Conservation (phyloP, 2,113 vertebrate genomes). For the Alectura lathami region DNA sequence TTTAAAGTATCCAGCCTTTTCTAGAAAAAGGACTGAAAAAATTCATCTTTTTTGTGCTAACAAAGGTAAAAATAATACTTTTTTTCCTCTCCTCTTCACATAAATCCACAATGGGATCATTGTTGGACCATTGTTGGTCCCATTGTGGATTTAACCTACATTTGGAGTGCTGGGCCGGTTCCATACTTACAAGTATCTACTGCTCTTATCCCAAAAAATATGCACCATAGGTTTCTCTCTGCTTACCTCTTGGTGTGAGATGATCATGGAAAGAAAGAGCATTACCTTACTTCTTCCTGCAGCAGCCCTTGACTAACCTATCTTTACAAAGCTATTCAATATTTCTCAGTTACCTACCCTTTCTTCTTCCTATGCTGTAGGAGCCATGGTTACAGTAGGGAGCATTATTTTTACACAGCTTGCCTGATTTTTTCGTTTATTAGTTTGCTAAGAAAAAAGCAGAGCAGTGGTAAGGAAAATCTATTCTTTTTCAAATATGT, state of each 20-base stretch:
- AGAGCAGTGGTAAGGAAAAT: not conserved
- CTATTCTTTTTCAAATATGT: not conserved
- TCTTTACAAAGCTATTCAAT: conserved; percentile 13
- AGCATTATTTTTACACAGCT: conserved; percentile 22
- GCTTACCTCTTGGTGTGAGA: not conserved
- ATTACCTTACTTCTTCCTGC: not conserved
- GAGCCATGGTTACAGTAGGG: not conserved
- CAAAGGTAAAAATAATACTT: conserved; percentile 11
- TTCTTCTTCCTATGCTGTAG: not conserved
- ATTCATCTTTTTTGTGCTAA: conserved; percentile 11
- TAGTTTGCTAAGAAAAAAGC: conserved; percentile 32
- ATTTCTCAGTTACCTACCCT: not conserved
- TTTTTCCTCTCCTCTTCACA: conserved; percentile 4
- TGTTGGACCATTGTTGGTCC: not conserved
- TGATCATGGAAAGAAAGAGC: not conserved
- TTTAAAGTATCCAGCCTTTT: not conserved
- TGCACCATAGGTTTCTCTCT: not conserved
- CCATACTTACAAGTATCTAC: conserved; percentile 11
- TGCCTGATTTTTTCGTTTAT: conserved; percentile 15
- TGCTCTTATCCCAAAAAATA: not conserved
- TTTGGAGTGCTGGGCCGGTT: not conserved
- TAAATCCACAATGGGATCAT: not conserved
- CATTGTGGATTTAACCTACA: conserved; percentile 12
- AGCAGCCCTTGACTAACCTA: not conserved
- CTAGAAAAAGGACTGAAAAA: not conserved